Conservation (phyloP, 1,140 invertebrate species). For the Drosophila orosa region DNA sequence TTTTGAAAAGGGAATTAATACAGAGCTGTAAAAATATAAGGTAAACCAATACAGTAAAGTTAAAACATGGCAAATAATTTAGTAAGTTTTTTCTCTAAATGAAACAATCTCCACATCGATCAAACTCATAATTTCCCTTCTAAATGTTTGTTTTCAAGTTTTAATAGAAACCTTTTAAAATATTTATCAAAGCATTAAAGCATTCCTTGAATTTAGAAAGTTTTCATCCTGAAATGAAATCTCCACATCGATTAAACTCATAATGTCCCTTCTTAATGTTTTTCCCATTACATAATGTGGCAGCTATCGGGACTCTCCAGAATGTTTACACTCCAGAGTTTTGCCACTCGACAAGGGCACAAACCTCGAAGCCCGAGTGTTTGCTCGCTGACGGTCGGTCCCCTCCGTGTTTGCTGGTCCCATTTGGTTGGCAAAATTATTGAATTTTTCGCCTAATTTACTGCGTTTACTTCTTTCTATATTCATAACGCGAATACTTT, state of each 20-base stretch:
- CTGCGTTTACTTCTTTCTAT: conserved; percentile 60
- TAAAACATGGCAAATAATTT: no score
- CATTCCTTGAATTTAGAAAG: no score
- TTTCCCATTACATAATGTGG: conserved; percentile 9
- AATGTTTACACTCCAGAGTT: conserved; percentile 35
- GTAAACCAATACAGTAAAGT: no score
- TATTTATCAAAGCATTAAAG: background rate
- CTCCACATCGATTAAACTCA: background rate
- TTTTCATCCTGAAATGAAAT: background rate
- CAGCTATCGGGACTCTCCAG: conserved; percentile 31
- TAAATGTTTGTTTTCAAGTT: background rate
- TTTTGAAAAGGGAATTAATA: background rate
- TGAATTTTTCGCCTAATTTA: conserved; percentile 77
- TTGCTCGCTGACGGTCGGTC: conserved; percentile 9
- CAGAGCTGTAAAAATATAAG: background rate
- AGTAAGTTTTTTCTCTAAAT: no score
- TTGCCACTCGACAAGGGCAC: conserved; percentile 20
- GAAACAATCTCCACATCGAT: no score
- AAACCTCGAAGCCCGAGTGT: conserved; percentile 13
- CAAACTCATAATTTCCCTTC: no score
- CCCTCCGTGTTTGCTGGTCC: conserved; percentile 21
- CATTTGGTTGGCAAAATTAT: conserved; percentile 53
- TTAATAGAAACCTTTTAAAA: background rate
- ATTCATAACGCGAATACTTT: conserved; percentile 74
- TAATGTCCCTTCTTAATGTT: conserved; percentile 13